phyloP scores from a whole-genome alignment of 1,140 invertebrate genomes.

The Drosophila ironensis region DNA sequence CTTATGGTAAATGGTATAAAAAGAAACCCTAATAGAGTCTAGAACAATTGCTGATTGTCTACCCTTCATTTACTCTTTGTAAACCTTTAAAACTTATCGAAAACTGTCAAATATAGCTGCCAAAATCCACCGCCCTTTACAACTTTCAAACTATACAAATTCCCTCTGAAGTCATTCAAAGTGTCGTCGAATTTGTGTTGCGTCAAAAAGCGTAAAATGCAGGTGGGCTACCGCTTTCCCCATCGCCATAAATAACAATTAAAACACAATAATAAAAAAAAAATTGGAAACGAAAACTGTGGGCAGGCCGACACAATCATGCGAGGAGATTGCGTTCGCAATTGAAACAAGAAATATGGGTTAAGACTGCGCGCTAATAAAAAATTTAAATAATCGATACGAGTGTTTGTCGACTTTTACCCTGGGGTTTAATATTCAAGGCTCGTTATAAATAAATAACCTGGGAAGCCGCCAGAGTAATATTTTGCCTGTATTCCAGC shows the following conservation, averaged over 20 bases:
- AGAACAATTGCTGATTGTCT: no score
- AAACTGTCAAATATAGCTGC: no score
- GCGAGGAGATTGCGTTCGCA: constrained; percentile 12
- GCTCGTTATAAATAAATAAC: background rate
- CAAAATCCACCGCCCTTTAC: background rate
- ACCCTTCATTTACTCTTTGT: no score
- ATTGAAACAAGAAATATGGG: constrained; percentile 27
- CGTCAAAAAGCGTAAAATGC: constrained; percentile 19
- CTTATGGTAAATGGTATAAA: no score
- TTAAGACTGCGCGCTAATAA: constrained; percentile 5
- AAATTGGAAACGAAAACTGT: constrained; percentile 35
- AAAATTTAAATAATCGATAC: background rate
- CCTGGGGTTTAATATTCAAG: constrained; percentile 15
- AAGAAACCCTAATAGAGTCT: no score
- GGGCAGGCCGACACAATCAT: constrained; percentile 14
- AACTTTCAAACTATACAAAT: background rate
- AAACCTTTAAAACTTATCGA: no score
- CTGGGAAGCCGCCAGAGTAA: no score
- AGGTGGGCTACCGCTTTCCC: constrained; percentile 39
- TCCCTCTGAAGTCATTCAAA: constrained; percentile 8
- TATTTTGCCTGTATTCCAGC: no score
- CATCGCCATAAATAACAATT: constrained; percentile 46
- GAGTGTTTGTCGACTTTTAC: constrained; percentile 4
- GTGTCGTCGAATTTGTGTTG: constrained; percentile 21
- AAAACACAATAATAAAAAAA: constrained; percentile 40